A percentile compares a stretch with the other conserved stretches of the same genome.
Evolutionary conservation across 2,797 vertebrate species (phyloP).

Genomic region (Dermochelys coriacea): DNA sequence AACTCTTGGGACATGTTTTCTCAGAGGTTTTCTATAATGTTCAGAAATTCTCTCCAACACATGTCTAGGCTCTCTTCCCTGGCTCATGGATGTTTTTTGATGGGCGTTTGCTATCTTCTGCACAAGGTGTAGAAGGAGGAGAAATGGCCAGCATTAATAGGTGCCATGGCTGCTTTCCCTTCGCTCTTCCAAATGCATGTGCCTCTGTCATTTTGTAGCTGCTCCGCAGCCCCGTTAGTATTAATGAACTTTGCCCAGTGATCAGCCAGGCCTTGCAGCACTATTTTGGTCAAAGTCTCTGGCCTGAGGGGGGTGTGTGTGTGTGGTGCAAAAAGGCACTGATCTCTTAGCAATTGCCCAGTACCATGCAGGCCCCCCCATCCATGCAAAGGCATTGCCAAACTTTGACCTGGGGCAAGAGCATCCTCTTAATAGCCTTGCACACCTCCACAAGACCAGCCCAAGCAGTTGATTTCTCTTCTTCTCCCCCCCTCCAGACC

Average conservation of each 20-base stretch:
- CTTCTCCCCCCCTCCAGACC: too few species aligned
- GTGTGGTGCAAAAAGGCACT: too few species aligned
- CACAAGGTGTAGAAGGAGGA: background rate
- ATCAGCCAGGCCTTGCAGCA: too few species aligned
- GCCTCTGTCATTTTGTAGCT: too few species aligned
- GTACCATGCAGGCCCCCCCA: background rate
- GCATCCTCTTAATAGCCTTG: background rate
- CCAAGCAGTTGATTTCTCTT: too few species aligned
- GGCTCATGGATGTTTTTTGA: background rate
- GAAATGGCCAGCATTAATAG: background rate
- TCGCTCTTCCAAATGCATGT: fast-evolving
- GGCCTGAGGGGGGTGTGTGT: too few species aligned
- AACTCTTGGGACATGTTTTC: background rate
- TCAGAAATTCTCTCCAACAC: background rate
- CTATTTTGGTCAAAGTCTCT: too few species aligned
- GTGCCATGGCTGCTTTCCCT: too few species aligned
- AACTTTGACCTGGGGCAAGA: background rate
- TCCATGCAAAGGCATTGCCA: background rate
- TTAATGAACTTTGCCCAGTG: too few species aligned
- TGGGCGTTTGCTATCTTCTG: background rate
- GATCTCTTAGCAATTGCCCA: fast-evolving
- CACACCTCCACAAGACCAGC: background rate
- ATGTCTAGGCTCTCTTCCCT: background rate
- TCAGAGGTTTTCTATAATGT: background rate
- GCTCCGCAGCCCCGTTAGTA: too few species aligned